Evolutionary conservation across 1,140 invertebrate species (phyloP).

Genomic region (Bombus confusus): DNA sequence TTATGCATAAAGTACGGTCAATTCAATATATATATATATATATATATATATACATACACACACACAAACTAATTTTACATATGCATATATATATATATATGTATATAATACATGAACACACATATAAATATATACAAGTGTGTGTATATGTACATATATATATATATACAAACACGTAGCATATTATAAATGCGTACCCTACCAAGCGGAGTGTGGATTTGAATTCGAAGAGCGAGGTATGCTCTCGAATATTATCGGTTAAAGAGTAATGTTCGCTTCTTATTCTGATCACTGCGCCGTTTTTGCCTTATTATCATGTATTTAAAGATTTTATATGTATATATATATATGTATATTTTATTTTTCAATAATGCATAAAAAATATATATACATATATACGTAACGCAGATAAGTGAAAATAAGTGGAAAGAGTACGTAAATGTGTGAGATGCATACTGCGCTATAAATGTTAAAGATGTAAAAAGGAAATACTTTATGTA

Average conservation of each 20-base stretch:
- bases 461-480: conserved; percentile 52
- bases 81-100: conserved; percentile 14
- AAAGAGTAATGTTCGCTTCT: conserved; percentile 61
- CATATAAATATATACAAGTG: conserved; percentile 6
- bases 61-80: conserved; percentile 17
- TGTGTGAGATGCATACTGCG: conserved; percentile 17
- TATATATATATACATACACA: conserved; percentile 36
- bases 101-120: not conserved
- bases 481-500: conserved; percentile 43
- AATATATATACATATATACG: conserved; percentile 52
- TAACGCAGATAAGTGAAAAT: conserved; percentile 36
- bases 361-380: conserved; percentile 38
- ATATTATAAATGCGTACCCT: conserved; percentile 40
- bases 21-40: conserved; percentile 50
- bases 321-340: conserved; percentile 50
- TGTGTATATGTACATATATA: conserved; percentile 8
- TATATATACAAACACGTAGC: not conserved
- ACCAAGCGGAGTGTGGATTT: conserved; percentile 58
- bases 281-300: conserved; percentile 59
- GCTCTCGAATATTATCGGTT: conserved; percentile 56
- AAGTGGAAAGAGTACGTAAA: conserved; percentile 29
- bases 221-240: conserved; percentile 42
- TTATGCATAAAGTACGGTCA: conserved; percentile 49
- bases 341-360: conserved; percentile 44
- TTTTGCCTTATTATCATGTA: conserved; percentile 58